phyloP scores from a whole-genome alignment of 2,797 vertebrate species.

The Lepus oiostolus region DNA sequence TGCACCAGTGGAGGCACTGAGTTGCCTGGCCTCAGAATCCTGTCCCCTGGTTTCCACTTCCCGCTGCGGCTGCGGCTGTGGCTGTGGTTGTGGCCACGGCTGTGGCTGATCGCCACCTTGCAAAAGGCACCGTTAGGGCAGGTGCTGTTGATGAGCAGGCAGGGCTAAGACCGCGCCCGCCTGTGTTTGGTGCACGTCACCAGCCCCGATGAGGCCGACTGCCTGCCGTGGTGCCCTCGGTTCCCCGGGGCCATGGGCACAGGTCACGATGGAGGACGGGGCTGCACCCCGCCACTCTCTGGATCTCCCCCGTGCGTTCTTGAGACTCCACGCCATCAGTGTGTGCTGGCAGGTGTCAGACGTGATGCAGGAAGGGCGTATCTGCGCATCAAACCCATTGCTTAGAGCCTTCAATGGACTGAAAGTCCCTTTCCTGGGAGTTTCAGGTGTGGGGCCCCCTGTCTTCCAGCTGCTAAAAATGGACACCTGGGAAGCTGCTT shows the following conservation, averaged over 20 bases:
- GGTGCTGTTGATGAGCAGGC: neutral
- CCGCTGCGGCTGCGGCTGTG: neutral
- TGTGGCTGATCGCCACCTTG: too few species aligned
- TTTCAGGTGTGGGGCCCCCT: neutral
- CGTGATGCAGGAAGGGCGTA: neutral
- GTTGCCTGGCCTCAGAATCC: neutral
- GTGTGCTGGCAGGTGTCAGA: neutral
- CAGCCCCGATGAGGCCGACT: neutral
- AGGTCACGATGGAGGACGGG: neutral
- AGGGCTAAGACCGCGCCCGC: neutral
- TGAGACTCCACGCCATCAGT: too few species aligned
- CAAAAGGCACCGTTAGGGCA: too few species aligned
- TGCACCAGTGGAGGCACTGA: neutral
- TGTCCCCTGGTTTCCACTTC: neutral
- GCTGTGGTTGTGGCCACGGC: too few species aligned
- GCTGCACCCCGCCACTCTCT: neutral
- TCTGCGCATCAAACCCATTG: neutral
- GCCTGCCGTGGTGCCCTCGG: fast-evolving
- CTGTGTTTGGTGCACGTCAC: too few species aligned
- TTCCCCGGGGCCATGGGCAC: neutral
- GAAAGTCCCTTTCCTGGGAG: neutral
- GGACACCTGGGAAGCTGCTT: neutral
- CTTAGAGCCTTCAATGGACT: neutral
- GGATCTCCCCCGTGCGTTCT: neutral
- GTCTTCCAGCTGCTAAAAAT: neutral